Evolutionary conservation across 2,797 vertebrate species (phyloP).

Genomic region (Macropodus opercularis): DNA sequence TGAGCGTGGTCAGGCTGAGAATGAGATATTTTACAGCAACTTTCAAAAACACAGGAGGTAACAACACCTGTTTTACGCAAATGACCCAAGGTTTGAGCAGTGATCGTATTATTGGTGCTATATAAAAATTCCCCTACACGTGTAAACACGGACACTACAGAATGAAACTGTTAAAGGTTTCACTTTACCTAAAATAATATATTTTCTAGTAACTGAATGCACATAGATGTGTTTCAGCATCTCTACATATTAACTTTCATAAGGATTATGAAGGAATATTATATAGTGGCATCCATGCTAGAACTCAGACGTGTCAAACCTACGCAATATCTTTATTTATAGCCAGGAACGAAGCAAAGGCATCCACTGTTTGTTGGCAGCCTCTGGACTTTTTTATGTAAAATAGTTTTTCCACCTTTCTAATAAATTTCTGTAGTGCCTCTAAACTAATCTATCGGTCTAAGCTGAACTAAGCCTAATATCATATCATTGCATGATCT

Average conservation of each 20-base stretch:
- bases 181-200: neutral
- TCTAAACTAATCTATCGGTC: slow-evolving; percentile 28
- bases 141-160: neutral
- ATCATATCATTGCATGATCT: slow-evolving; percentile 42
- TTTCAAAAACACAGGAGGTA: neutral
- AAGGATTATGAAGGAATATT: neutral
- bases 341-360: neutral
- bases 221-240: neutral
- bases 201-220: neutral
- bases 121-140: too few species aligned
- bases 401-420: neutral
- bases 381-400: neutral
- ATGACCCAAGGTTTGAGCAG: neutral
- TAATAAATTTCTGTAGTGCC: slow-evolving; percentile 6
- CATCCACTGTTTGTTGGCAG: neutral
- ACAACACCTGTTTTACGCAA: neutral
- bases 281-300: too few species aligned
- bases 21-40: neutral
- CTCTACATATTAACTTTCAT: too few species aligned
- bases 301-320: neutral
- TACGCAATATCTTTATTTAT: neutral
- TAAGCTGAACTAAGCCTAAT: slow-evolving; percentile 21
- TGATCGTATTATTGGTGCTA: neutral
- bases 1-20: neutral
- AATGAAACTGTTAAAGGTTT: neutral